phyloP scores from a whole-genome alignment of 2,797 vertebrate species.

The Macropus fuliginosus region DNA sequence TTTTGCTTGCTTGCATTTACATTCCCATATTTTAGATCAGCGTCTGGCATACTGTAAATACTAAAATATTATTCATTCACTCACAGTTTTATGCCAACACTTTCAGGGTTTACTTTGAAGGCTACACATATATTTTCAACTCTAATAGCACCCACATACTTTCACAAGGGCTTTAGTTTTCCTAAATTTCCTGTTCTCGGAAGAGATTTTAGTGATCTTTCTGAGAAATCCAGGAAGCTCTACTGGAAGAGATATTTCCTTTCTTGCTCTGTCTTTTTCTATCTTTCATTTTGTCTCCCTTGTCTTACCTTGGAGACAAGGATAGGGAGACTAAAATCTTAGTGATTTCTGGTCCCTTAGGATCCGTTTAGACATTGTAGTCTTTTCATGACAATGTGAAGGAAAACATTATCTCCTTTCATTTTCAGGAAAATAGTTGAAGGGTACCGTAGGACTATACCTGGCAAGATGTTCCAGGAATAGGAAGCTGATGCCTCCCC shows the following conservation, averaged over 20 bases:
- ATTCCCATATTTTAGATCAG: not conserved
- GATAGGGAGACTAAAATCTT: conserved; percentile 29
- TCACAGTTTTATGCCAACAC: not conserved
- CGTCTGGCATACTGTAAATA: not conserved
- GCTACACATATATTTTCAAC: conserved; percentile 5
- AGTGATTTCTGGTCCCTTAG: conserved; percentile 10
- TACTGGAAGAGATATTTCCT: not conserved
- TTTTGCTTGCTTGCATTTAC: not conserved
- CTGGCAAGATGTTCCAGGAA: conserved; percentile 19
- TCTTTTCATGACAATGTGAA: not conserved
- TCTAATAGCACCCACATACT: conserved; percentile 31
- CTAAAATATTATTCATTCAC: not conserved
- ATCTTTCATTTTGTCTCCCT: conserved; percentile 22
- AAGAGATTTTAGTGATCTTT: conserved; percentile 20
- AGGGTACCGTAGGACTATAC: conserved; percentile 39
- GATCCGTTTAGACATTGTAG: not conserved
- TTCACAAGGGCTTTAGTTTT: conserved; percentile 37
- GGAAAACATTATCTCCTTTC: conserved; percentile 40
- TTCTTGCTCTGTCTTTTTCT: not conserved
- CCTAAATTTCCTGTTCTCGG: conserved; percentile 42
- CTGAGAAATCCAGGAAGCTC: not conserved
- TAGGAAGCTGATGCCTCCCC: conserved; percentile 65
- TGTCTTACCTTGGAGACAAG: conserved; percentile 11
- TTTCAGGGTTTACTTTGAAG: not conserved
- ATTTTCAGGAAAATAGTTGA: conserved; percentile 62